Evolutionary conservation across 2,113 vertebrate species (phyloP).

Genomic region (Mus pahari): DNA sequence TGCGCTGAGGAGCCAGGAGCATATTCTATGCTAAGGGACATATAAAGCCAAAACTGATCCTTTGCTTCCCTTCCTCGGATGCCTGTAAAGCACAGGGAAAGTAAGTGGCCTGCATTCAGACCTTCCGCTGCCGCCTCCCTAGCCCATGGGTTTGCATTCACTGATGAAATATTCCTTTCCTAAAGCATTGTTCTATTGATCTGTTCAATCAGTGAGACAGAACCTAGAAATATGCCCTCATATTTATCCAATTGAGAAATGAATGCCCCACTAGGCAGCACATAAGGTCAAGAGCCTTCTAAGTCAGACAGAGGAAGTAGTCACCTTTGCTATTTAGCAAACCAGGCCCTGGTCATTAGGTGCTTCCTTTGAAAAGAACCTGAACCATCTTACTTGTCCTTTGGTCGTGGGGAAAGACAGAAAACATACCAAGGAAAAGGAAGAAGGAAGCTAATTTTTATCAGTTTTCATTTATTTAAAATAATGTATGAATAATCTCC

Average conservation of each 20-base stretch:
- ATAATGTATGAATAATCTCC: slow-evolving; percentile 32
- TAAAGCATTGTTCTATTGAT: slow-evolving; percentile 32
- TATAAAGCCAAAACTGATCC: slow-evolving; percentile 61
- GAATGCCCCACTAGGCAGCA: slow-evolving; percentile 27
- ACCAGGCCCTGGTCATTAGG: neutral
- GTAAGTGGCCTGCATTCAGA: neutral
- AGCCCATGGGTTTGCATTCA: slow-evolving; percentile 3
- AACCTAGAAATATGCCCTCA: slow-evolving; percentile 34
- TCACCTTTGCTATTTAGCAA: slow-evolving; percentile 22
- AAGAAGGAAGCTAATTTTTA: slow-evolving; percentile 40
- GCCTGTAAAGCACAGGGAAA: slow-evolving; percentile 56
- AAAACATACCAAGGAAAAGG: slow-evolving; percentile 6
- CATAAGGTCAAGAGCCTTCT: neutral
- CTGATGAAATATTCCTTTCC: slow-evolving; percentile 39
- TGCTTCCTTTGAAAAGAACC: slow-evolving; percentile 43
- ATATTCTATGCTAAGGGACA: slow-evolving; percentile 8
- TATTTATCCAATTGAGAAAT: slow-evolving; percentile 50
- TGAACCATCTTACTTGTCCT: neutral
- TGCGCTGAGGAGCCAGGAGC: neutral
- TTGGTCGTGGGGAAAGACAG: neutral
- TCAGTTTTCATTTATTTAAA: slow-evolving; percentile 47
- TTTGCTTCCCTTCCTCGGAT: slow-evolving; percentile 27
- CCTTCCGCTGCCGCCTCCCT: neutral
- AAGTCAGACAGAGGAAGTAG: slow-evolving; percentile 47
- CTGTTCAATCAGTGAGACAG: slow-evolving; percentile 34